Evolutionary conservation across 2,888 invertebrate genomes (phyloP).

Genomic region (Gastrophysa polygoni): DNA sequence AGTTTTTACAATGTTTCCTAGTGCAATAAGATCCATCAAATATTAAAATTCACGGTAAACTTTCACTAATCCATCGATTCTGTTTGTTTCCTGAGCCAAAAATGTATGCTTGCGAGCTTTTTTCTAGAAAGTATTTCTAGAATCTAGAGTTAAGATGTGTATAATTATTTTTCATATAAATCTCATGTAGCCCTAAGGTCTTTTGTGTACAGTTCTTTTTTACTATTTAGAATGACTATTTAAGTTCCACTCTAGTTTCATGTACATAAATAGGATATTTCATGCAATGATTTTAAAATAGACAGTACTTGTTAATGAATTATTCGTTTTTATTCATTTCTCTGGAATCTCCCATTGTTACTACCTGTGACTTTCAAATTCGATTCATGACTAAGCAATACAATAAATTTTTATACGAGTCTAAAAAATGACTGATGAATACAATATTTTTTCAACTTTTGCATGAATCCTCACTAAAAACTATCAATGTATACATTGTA

Average conservation of each 20-base stretch:
- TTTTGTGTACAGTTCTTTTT: constrained; percentile 50
- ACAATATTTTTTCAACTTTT: too few relatives aligned
- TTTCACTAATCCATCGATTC: constrained; percentile 14
- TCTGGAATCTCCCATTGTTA: too few relatives aligned
- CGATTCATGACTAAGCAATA: too few relatives aligned
- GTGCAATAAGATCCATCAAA: constrained; percentile 46
- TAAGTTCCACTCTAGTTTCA: constrained; percentile 43
- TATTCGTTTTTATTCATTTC: constrained; percentile 14
- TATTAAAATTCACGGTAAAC: constrained; percentile 23
- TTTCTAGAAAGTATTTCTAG: constrained; percentile 42
- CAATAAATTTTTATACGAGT: too few relatives aligned
- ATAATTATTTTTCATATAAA: constrained; percentile 51
- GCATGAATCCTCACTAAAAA: too few relatives aligned
- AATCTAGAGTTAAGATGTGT: constrained; percentile 47
- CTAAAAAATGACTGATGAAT: too few relatives aligned
- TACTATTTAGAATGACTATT: constrained; percentile 44
- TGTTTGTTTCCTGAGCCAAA: constrained; percentile 13
- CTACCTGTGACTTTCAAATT: too few relatives aligned
- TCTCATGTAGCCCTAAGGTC: constrained; percentile 47
- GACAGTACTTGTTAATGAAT: constrained; percentile 45
- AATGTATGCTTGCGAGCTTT: constrained; percentile 44
- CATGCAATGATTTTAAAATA: constrained; percentile 50
- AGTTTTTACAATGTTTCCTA: constrained; percentile 38
- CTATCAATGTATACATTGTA: too few relatives aligned
- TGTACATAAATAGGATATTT: constrained; percentile 49